A percentile compares a stretch with the other conserved stretches of the same genome.
Evolutionary conservation across 2,888 invertebrate genomes (phyloP).

Genomic region (Lepidocyrtoides sp.): DNA sequence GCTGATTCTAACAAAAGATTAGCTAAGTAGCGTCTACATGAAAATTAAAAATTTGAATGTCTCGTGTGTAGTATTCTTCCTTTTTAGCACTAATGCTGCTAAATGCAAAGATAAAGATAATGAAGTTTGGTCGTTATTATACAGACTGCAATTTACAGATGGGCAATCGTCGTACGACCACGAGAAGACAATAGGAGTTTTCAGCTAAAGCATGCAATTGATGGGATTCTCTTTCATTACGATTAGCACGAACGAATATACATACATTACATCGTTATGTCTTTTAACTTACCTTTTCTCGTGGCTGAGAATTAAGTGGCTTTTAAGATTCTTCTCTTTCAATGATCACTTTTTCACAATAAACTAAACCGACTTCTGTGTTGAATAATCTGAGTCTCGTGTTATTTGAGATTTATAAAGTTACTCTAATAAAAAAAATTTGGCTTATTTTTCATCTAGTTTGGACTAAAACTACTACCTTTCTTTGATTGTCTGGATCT

Average conservation of each 20-base stretch:
- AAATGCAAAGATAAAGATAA: neutral
- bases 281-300: neutral
- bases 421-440: no score
- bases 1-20: constrained; percentile 4
- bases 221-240: neutral
- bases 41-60: neutral
- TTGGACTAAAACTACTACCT: no score
- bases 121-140: neutral
- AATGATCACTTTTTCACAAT: neutral
- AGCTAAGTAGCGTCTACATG: constrained; percentile 12
- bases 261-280: neutral
- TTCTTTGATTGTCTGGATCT: no score
- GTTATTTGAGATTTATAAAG: no score
- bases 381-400: no score
- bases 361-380: no score
- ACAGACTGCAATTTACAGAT: neutral
- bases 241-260: neutral
- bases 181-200: constrained; percentile 1
- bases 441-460: no score
- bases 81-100: neutral
- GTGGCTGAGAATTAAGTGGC: neutral
- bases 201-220: neutral
- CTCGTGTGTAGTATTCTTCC: neutral
- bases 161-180: neutral
- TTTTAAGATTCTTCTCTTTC: neutral